phyloP scores from a whole-genome alignment of 2,888 invertebrate species.

The Pteria penguin region DNA sequence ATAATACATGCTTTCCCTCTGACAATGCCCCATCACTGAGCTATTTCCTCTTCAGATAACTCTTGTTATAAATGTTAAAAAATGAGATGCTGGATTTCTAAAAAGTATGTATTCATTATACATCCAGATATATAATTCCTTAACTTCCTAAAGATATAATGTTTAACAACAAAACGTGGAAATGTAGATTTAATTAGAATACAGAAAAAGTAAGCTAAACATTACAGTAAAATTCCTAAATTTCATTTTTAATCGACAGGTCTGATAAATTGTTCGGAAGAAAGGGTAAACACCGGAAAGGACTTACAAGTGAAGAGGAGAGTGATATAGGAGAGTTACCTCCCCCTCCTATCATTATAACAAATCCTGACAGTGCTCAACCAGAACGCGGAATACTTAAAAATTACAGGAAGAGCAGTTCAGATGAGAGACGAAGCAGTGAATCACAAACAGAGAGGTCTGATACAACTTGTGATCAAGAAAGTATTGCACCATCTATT shows the following conservation, averaged over 20 bases:
- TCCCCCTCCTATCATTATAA: constrained; percentile 73
- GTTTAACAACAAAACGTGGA: no score
- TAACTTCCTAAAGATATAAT: no score
- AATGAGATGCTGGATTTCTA: no score
- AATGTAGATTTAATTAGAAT: no score
- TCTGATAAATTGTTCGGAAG: constrained; percentile 47
- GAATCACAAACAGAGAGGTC: constrained; percentile 61
- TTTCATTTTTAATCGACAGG: constrained; percentile 23
- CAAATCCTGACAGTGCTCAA: constrained; percentile 71
- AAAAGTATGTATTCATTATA: no score
- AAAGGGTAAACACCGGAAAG: constrained; percentile 64
- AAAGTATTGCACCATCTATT: constrained; percentile 65
- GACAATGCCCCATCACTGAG: no score
- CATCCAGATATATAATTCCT: no score
- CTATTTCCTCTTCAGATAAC: no score
- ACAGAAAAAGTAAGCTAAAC: no score
- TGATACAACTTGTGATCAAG: constrained; percentile 59
- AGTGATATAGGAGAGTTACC: constrained; percentile 73
- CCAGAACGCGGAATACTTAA: constrained; percentile 78
- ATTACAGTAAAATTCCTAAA: no score
- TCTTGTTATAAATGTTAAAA: no score
- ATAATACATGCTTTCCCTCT: no score
- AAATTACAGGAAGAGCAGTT: constrained; percentile 57
- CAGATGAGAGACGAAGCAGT: constrained; percentile 59
- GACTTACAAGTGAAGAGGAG: constrained; percentile 67